A percentile compares a stretch with the other conserved stretches of the same genome.
Conservation (phyloP, 2,888 invertebrate species). For the Brachypterus glaber region DNA sequence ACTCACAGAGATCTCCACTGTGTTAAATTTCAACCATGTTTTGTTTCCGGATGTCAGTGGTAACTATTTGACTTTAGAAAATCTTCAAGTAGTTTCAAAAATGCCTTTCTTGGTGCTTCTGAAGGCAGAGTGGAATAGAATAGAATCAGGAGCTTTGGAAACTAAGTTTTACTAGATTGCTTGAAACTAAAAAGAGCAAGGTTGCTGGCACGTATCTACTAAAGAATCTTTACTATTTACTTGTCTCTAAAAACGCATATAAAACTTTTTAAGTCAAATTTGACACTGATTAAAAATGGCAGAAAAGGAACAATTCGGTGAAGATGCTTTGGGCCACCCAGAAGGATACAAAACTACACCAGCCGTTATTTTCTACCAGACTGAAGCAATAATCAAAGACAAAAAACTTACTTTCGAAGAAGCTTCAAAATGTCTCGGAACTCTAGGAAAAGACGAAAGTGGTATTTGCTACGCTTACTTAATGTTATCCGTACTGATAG, state of each 20-base stretch:
- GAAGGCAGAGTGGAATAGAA: conserved; percentile 48
- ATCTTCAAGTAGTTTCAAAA: conserved; percentile 42
- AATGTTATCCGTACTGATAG: conserved; percentile 45
- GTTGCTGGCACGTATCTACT: too few relatives aligned
- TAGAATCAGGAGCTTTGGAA: conserved; percentile 43
- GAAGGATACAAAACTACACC: conserved; percentile 3
- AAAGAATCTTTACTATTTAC: too few relatives aligned
- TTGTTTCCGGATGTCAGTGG: conserved; percentile 50
- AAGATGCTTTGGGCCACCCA: conserved; percentile 9
- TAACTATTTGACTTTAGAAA: conserved; percentile 43
- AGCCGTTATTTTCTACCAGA: conserved; percentile 1
- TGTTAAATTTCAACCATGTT: conserved; percentile 46
- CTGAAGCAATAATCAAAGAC: conserved; percentile 26
- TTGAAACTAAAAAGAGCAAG: too few relatives aligned
- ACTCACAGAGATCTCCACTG: conserved; percentile 45
- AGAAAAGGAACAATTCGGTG: too few relatives aligned
- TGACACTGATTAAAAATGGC: too few relatives aligned
- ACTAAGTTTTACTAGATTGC: conserved; percentile 46
- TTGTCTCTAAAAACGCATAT: too few relatives aligned
- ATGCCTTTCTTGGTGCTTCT: conserved; percentile 49
- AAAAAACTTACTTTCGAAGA: conserved; percentile 35
- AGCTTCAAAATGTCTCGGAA: conserved; percentile 35
- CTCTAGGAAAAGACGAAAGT: conserved; percentile 39
- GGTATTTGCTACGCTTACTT: conserved; percentile 49
- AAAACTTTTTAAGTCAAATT: too few relatives aligned